Evolutionary conservation across 2,888 invertebrate species (phyloP), one percentile per base, ranked within the genome.

Genomic region (Bembecia ichneumoniformis): DNA sequence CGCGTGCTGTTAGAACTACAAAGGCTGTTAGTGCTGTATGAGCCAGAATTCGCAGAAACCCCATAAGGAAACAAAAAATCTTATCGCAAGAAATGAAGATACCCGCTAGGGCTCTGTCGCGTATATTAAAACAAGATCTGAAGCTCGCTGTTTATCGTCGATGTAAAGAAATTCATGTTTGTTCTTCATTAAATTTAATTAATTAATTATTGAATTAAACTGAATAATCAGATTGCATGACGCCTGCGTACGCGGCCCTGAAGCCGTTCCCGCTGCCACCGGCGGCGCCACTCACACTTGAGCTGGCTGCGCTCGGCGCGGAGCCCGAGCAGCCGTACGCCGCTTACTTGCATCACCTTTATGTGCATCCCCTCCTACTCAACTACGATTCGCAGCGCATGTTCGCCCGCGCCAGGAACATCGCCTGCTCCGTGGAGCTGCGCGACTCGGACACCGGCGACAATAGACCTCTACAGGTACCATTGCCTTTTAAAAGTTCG

Each of bases 361-460:
- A 96, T 76, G 93, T 99, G 13, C 96, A 98, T 71, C 99, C 99
- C 0, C 86, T 94, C 58, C 88, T 89, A 50, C 86, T 98, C 50
- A 94, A 92, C 73, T 97, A 96, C 67, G 98, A 97, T 76, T 93
- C 94, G 47, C 97, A 98, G 79, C 97, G 96, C 74, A 88, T 93
- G 62, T 97, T 97, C 68, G 93, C 94, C 0, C 89, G 97, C 70
- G 98, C 99, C 1, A 90, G 99, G 68, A 99, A 99, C 75, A 96
- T 99, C 53, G 94, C 96, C 0, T 97, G 98, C 64, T 90, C 94
- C 34, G 90, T 98, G 11, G 97, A 98, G 75, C 78, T 99, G 52
- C 89, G 95, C 55, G 96, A 97, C 60, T 90, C 91, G 43, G 98
- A 98, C 78, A 89, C 89, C 4, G 87, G 86, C 0, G 86, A 83